Base-by-base conservation (phyloP, 2,797 vertebrate species). In the Lagocephalus sceleratus region DNA sequence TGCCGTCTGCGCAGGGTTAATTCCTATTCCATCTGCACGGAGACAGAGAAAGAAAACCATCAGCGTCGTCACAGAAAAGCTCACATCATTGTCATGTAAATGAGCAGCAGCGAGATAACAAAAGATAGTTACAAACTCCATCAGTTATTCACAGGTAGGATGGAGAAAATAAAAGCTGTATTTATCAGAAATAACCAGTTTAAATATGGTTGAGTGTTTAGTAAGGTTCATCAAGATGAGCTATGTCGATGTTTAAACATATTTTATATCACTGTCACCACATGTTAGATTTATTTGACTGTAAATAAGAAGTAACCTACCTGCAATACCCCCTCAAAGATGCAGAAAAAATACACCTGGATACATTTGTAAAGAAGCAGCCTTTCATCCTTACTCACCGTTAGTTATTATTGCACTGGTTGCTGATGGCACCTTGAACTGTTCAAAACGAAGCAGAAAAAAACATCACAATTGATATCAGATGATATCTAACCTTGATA, bases 361-460 rank as follows among this genome's bases (percentile, higher is more conserved):
- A 11, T 9, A 29, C 26, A 40, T 40, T 16, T 40, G 6, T n/a
- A n/a, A 40, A 16, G 15, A 9, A 12, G n/a, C 14, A 5, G 21
- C 3, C 35, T 7, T 14, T 5, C 2, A 2, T 4, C 15, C 1
- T 21, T 47, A 86, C 95, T 95, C 89, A 99, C 96, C 96, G 54
- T 99, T 99, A 66, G 97, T 99, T 83, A 99, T 98, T 76, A 99
- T 98, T 7, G 97, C 97, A 80, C 95, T 99, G 73, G 95, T 98
- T 66, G 95, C 95, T 78, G 97, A 88, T 65, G 95, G 94, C 71
- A 99, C 96, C 92, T 97, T 98, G 87, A 99, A 99, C 97, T 98
- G 84, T 66, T 32, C 54, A 66, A 50, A 55, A n/a, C n/a, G 16
- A 79, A 83, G 66, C 58, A 38, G 52, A 70, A 35, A 40, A 35